Evolutionary conservation across 2,888 invertebrate genomes (phyloP), one percentile per base, ranked within the genome.

Genomic region (Ornithoptera alexandrae): DNA sequence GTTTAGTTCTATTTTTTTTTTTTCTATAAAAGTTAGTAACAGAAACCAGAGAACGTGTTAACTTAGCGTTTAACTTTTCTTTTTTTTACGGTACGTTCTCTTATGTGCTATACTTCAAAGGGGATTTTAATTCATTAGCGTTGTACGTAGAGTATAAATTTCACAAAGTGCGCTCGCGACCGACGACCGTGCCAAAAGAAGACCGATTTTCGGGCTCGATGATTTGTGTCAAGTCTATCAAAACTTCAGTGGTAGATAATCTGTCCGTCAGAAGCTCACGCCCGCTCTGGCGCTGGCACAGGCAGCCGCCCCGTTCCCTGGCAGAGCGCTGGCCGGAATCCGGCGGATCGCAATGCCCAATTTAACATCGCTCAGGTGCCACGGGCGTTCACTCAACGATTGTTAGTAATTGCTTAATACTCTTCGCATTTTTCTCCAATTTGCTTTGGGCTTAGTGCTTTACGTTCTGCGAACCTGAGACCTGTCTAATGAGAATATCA

Each of bases 281-380:
- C 24, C 50, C 62, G 58, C 50, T 15, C 56, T 66, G 65, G 72
- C 62, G 69, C 57, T 24, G 57, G 39, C 39, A 70, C 57, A 20
- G 57, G 39, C 39, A 12, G 57, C 24, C 58, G 56, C 62, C 65
- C 64, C 72, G 56, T 67, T 74, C 73, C 66, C 74, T 71, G 73
- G 75, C 75, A 74, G 63, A 61, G 68, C 68, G 36, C 64, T 71
- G 74, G 69, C 74, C 76, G 76, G 79, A 79, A 79, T 74, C 69
- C 69, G 72, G 67, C 70, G 69, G 67, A 68, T 69, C 74, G 78
- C 76, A 71, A 79, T 78, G 81, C 80, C 78, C 78, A 77, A 82
- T 84, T 81, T 81, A 81, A 78, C 79, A 78, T 79, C 74, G 75
- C 78, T 78, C 76, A 66, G 72, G 70, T 71, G 72, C 73, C 72